Evolutionary conservation across 2,888 invertebrate species (phyloP), one percentile per base, ranked within the genome.

Genomic region (Drosophila nigricruria): DNA sequence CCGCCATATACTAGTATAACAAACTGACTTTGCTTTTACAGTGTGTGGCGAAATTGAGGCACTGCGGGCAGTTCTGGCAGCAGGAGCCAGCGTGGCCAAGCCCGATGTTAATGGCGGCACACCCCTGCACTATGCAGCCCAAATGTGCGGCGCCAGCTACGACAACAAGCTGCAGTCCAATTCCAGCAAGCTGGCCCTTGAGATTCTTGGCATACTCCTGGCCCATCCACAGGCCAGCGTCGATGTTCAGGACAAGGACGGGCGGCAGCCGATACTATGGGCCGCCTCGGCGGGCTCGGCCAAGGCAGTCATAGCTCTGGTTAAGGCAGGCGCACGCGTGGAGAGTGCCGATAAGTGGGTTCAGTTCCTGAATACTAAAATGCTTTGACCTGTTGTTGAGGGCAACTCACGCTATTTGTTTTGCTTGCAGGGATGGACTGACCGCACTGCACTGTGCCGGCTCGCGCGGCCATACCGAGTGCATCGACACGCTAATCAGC

Each of bases 401-500:
- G 9, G n/a, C 40, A 23, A 27, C 9, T 49, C n/a, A 42, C 50
- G 2, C 2, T 20, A 2, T 20, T 14, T 16, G 47, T n/a, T 6
- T n/a, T 18, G 5, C 23, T 88, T 87, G 94, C 92, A 97, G 97
- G 91, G 99, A 99, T 91, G 98, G 98, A 1, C 93, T 99, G 6
- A 98, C 98, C 59, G 98, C 98, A 0, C 93, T 99, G 30, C 99
- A 99, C 91, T 99, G 99, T 92, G 98, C 99, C 0, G 98, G 99
- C 0, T 98, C 98, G 2, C 95, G 99, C 62, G 99, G 99, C 0
- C 98, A 99, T 92, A 96, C 96, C 0, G 97, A 97, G 89, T 98
- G 98, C 86, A 94, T 98, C 58, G 98, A 98, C 89, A 96, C 97
- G 0, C 93, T 99, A 64, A 95, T 98, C 1, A 96, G 97, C 14